Evolutionary conservation across 2,797 vertebrate species (phyloP).

Genomic region (Hoplostethus atlanticus): DNA sequence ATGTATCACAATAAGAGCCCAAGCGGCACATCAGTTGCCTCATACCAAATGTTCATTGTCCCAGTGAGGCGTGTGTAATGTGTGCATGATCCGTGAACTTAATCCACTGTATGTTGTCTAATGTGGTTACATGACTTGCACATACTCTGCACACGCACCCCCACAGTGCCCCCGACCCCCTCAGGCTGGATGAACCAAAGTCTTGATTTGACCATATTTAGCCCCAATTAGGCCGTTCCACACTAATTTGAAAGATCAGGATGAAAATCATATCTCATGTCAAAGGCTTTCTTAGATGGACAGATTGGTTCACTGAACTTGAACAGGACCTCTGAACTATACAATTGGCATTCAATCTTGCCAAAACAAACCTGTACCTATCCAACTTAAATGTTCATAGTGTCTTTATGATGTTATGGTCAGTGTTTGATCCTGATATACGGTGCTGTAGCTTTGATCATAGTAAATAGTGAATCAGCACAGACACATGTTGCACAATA

Average conservation of each 20-base stretch:
- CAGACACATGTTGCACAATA: not conserved
- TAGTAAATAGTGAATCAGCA: too few species aligned
- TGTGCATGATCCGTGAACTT: conserved; percentile 67
- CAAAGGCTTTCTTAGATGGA: too few species aligned
- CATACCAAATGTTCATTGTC: conserved; percentile 45
- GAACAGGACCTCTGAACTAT: too few species aligned
- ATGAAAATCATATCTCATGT: not conserved
- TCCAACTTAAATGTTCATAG: too few species aligned
- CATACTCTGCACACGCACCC: conserved; percentile 23
- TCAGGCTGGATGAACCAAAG: not conserved
- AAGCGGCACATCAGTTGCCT: conserved; percentile 16
- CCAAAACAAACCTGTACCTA: too few species aligned
- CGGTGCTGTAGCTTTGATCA: too few species aligned
- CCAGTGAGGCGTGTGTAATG: conserved; percentile 64
- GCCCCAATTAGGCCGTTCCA: not conserved
- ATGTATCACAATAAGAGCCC: conserved; percentile 15
- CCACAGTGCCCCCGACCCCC: conserved; percentile 10
- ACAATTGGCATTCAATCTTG: too few species aligned
- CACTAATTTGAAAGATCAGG: not conserved
- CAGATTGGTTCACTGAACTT: too few species aligned
- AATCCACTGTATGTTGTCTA: conserved; percentile 46
- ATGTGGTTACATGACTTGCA: conserved; percentile 49
- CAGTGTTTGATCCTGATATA: too few species aligned
- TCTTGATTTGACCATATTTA: too few species aligned
- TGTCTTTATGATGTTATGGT: too few species aligned